A percentile compares a stretch with the other conserved stretches of the same genome.
phyloP scores from a whole-genome alignment of 2,113 vertebrate species.

The Clarias magur region DNA sequence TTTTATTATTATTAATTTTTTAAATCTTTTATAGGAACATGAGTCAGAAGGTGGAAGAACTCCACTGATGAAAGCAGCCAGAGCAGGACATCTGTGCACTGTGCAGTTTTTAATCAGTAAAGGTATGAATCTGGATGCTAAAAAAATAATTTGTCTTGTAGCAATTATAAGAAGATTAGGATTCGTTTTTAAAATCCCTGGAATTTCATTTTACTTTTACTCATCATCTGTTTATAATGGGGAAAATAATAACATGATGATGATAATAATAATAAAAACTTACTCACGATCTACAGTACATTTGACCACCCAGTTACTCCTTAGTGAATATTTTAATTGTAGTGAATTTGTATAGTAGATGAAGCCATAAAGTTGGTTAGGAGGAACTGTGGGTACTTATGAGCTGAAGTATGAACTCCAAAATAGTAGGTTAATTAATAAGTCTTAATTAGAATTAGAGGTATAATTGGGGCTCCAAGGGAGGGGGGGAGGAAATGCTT shows the following conservation, averaged over 20 bases:
- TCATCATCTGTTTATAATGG: background rate
- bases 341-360: background rate
- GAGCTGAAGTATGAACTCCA: background rate
- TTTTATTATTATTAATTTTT: no score
- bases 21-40: conserved; percentile 80
- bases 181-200: background rate
- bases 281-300: background rate
- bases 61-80: conserved; percentile 96
- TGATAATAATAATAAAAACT: background rate
- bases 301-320: background rate
- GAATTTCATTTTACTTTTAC: background rate
- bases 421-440: background rate
- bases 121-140: conserved; percentile 67
- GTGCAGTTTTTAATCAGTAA: conserved; percentile 99
- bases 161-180: background rate
- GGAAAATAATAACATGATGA: no score
- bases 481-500: background rate
- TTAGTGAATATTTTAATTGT: background rate
- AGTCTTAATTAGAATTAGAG: no score
- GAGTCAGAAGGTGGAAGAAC: conserved; percentile 98
- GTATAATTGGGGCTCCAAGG: background rate
- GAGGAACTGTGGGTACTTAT: background rate
- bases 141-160: background rate
- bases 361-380: background rate
- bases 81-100: conserved; percentile 97